Evolutionary conservation across 1,140 invertebrate genomes (phyloP), one percentile per base, ranked within the genome.

Genomic region (Sarcophaga bullata): DNA sequence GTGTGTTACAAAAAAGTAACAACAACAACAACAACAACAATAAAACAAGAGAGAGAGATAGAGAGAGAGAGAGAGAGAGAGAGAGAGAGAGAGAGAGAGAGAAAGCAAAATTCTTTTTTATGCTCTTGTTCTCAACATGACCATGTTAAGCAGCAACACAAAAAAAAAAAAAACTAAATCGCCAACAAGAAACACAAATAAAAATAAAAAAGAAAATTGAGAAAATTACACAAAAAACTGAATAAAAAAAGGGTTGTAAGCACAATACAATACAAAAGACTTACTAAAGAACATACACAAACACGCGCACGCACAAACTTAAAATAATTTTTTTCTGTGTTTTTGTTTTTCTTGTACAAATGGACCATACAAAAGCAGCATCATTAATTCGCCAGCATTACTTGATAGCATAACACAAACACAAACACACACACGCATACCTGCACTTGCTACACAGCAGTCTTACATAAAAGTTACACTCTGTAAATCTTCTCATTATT

Each of bases 351-450:
- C 52, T 10, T 17, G 19, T 72, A 25, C 15, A 78, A 78, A 78
- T 78, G 75, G 75, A 78, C 75, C 75, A 78, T 52, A 19, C 48
- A 78, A 78, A 76, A 78, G 75, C 75, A 78, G 75, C 75, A 78
- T 78, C 75, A 78, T 78, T 78, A 78, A 78, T 78, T 78, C 75
- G 49, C 75, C 75, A 78, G 25, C 25, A 37, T 37, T 37, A 37
- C 25, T 37, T 37, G 25, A 37, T 37, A 37, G 25, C 25, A 37
- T 4, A 37, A 78, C 48, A 78, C n/a, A 52, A 11, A 49, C 47
- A 48, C 46, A n/a, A 5, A 49, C 47, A 49, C 15, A 49, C n/a
- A 49, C 15, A 50, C 47, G 49, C 47, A 49, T 15, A 6, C 48
- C 4, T 37, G 25, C 25, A 1, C 25, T 37, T 37, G 25, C 25